These are phyloP conservation scores for Choreutis nemorana DNA, from an alignment of 2,888 invertebrate species.

Conservation along the genomic window DNA sequence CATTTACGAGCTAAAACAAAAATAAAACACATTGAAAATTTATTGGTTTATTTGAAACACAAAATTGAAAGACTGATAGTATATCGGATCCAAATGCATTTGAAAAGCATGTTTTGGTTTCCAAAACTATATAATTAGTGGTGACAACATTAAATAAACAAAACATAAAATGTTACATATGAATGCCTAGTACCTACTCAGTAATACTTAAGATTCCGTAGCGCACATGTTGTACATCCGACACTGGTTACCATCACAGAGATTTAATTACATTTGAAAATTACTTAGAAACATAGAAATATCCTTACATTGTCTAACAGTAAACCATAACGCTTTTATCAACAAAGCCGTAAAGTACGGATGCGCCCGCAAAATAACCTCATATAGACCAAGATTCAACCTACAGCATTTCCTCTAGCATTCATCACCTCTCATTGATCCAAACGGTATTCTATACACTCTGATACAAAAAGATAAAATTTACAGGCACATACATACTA, in stretches of 20 bases:
- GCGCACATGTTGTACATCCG: conserved; percentile 43
- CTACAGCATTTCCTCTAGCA: conserved; percentile 39
- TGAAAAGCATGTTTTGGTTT: conserved; percentile 43
- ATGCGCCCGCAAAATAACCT: conserved; percentile 52
- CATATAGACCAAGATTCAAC: conserved; percentile 28
- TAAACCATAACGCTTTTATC: conserved; percentile 49
- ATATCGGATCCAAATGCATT: conserved; percentile 51
- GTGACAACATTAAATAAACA: conserved; percentile 59
- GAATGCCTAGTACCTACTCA: conserved; percentile 49
- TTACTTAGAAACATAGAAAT: conserved; percentile 51
- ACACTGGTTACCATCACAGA: conserved; percentile 60
- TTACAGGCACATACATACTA: conserved; percentile 35
- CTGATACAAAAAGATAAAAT: conserved; percentile 43
- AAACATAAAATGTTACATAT: conserved; percentile 50
- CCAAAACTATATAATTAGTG: conserved; percentile 56
- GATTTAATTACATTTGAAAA: conserved; percentile 48
- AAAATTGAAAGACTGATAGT: conserved; percentile 60
- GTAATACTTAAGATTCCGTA: conserved; percentile 57
- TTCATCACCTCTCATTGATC: conserved; percentile 54
- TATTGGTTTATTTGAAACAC: conserved; percentile 63
- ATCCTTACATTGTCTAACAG: conserved; percentile 47
- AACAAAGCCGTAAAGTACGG: conserved; percentile 40
- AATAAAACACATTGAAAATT: conserved; percentile 27
- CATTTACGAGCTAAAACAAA: conserved; percentile 6
- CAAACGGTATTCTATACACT: conserved; percentile 54